phyloP scores from a whole-genome alignment of 2,113 vertebrate genomes.

The Tachysurus fulvidraco region DNA sequence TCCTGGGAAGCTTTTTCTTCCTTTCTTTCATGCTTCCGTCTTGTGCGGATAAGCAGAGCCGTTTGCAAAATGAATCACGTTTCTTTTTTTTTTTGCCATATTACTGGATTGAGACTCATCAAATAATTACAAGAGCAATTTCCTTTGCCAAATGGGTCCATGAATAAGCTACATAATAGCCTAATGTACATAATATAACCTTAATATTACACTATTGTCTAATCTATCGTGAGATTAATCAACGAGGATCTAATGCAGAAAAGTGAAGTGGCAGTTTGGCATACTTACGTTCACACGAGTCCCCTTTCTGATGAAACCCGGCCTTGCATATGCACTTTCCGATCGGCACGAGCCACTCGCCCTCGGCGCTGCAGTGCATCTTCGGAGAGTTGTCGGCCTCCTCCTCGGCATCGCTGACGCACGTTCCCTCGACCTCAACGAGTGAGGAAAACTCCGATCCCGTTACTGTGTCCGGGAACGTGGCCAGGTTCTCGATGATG shows the following conservation, averaged over 20 bases:
- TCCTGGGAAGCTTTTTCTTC: neutral
- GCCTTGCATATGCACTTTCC: constrained; percentile 99
- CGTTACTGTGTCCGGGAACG: constrained; percentile 98
- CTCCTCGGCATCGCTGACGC: constrained; percentile 93
- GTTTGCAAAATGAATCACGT: constrained; percentile 28
- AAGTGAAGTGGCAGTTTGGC: neutral
- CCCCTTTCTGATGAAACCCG: constrained; percentile 97
- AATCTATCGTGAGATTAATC: constrained; percentile 26
- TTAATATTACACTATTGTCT: constrained; percentile 35
- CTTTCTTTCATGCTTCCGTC: constrained; percentile 43
- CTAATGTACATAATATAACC: constrained; percentile 31
- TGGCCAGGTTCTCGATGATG: constrained; percentile 98
- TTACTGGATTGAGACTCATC: constrained; percentile 31
- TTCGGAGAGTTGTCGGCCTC: constrained; percentile 96
- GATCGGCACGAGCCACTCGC: constrained; percentile 99
- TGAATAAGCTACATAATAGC: constrained; percentile 10
- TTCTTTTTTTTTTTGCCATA: constrained; percentile 17
- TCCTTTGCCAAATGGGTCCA: constrained; percentile 31
- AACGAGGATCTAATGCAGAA: neutral
- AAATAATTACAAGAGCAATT: constrained; percentile 39
- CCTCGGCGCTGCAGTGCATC: constrained; percentile 99
- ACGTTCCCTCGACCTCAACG: constrained; percentile 95
- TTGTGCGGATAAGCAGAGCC: constrained; percentile 36
- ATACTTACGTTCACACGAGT: constrained; percentile 96
- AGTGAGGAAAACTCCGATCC: constrained; percentile 98